Conservation (phyloP, 2,797 vertebrate species). For the Podarcis siculus region DNA sequence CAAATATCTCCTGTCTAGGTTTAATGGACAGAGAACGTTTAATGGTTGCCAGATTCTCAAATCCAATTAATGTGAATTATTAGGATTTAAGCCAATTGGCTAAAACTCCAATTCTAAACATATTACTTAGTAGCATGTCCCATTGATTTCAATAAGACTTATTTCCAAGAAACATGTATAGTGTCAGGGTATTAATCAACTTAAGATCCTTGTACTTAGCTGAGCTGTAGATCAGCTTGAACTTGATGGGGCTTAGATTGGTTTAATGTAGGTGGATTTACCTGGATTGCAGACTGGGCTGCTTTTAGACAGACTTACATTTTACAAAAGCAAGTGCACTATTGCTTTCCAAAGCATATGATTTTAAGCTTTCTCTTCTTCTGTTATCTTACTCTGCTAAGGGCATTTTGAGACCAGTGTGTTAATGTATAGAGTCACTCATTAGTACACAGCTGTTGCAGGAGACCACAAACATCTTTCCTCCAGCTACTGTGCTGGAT, state of each 20-base stretch:
- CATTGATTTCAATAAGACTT: neutral
- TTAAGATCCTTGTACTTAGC: neutral
- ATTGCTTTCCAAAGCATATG: neutral
- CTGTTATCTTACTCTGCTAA: neutral
- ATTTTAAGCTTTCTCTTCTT: neutral
- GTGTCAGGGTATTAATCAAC: constrained; percentile 3
- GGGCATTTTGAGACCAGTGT: neutral
- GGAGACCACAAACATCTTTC: neutral
- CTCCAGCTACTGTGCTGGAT: neutral
- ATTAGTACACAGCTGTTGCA: neutral
- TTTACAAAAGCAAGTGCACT: neutral
- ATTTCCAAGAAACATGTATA: neutral
- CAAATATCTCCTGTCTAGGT: neutral
- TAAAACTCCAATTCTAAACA: constrained; percentile 22
- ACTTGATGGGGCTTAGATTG: neutral
- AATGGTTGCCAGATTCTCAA: neutral
- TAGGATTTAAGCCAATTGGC: constrained; percentile 23
- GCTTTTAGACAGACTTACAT: neutral
- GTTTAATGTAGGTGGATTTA: neutral
- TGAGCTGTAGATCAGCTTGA: neutral
- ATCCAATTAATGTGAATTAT: constrained; percentile 1
- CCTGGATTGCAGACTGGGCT: neutral
- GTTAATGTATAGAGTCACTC: neutral
- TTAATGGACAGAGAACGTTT: neutral
- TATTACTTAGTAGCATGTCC: neutral